These are phyloP conservation scores for Synodontis membranacea DNA, from an alignment of 2,113 vertebrate species.

Conservation along the genomic window DNA sequence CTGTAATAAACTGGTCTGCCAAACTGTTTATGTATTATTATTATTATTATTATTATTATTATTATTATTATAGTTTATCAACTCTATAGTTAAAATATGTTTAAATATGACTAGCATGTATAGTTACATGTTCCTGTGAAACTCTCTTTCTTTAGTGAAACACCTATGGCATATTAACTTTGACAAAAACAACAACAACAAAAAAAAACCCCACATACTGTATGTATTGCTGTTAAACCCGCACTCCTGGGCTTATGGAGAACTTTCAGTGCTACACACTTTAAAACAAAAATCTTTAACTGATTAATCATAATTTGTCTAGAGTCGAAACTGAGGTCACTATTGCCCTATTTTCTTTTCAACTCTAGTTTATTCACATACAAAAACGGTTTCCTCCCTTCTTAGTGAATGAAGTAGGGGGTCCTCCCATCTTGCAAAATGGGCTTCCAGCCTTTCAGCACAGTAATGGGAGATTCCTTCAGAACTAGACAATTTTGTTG, in stretches of 20 bases:
- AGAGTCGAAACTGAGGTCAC: background rate
- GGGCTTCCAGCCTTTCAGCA: constrained; percentile 43
- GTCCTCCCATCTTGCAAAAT: constrained; percentile 7
- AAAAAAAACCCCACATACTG: no score
- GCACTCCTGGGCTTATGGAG: background rate
- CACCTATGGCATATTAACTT: background rate
- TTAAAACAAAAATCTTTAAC: background rate
- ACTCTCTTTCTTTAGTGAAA: background rate
- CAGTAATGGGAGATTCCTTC: constrained; percentile 49
- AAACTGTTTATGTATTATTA: no score
- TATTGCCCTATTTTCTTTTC: background rate
- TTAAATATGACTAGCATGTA: no score
- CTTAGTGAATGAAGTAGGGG: background rate
- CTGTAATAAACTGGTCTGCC: no score
- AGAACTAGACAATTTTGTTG: constrained; percentile 26
- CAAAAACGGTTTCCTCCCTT: constrained; percentile 12
- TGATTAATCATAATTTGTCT: background rate
- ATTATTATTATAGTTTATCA: no score
- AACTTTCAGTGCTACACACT: background rate
- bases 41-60: no score
- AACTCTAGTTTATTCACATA: background rate
- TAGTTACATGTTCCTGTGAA: background rate
- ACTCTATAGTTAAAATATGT: background rate
- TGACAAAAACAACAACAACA: background rate
- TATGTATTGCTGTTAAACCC: background rate